These are phyloP conservation scores for Heterochromis multidens DNA, from an alignment of 2,113 vertebrate genomes.

Conservation along the genomic window DNA sequence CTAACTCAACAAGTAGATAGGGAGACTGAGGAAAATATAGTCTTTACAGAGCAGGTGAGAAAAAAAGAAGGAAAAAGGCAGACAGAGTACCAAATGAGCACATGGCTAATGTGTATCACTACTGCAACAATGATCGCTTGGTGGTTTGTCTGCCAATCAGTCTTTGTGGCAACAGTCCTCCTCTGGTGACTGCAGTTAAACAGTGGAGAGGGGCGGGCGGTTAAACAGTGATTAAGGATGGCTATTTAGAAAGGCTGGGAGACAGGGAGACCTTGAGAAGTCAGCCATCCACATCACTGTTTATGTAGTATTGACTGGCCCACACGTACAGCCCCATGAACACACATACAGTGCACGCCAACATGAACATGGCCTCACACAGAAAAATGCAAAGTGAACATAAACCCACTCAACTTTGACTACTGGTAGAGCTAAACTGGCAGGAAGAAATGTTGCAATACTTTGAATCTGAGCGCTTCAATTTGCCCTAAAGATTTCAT, in stretches of 20 bases:
- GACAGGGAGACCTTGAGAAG: slow-evolving; percentile 72
- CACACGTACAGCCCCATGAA: not conserved
- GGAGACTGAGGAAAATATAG: not conserved
- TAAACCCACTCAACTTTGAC: slow-evolving; percentile 3
- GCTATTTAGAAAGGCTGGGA: slow-evolving; percentile 60
- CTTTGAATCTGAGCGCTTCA: not conserved
- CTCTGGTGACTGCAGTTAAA: slow-evolving; percentile 50
- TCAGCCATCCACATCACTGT: slow-evolving; percentile 62
- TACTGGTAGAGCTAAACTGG: not conserved
- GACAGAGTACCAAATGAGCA: not conserved
- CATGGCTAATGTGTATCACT: not conserved
- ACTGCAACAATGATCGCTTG: slow-evolving; percentile 42
- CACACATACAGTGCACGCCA: not conserved
- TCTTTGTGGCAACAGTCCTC: slow-evolving; percentile 45
- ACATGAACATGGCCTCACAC: not conserved
- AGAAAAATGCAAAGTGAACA: slow-evolving; percentile 9
- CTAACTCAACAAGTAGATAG: not conserved
- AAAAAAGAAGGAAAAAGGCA: not conserved
- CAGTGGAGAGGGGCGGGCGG: slow-evolving; percentile 26
- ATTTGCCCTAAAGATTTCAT: slow-evolving; percentile 12
- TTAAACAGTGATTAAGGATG: slow-evolving; percentile 77
- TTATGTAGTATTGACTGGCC: slow-evolving; percentile 62
- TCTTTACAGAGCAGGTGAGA: not conserved
- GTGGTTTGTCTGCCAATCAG: slow-evolving; percentile 53
- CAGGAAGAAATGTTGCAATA: not conserved